Percentiles rank a stretch among this genome's conserved stretches.
These are phyloP conservation scores for Botrylloides violaceus DNA, from an alignment of 23 tunicate genomes.

Conservation along the genomic window DNA sequence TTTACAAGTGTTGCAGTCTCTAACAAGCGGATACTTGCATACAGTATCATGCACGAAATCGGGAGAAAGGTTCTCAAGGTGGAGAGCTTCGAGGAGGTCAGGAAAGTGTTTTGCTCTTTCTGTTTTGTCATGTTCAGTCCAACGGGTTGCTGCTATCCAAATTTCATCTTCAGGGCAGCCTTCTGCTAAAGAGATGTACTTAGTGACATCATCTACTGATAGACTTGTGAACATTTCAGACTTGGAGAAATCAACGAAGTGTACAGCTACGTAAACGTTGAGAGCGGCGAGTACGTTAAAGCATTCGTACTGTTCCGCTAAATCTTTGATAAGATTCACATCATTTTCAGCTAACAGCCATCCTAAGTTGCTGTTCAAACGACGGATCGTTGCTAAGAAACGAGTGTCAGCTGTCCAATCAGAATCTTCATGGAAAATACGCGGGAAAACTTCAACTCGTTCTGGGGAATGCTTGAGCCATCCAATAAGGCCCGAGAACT, in stretches of 20 bases:
- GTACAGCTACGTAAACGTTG: not conserved
- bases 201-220: not conserved
- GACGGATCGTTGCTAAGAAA: not conserved
- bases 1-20: not conserved
- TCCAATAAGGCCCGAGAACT: not conserved
- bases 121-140: not conserved
- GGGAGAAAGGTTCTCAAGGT: constrained; percentile 1
- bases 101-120: not conserved
- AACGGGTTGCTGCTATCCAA: not conserved
- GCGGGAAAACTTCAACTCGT: not conserved
- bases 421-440: not conserved
- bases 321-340: not conserved
- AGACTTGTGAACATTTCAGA: not conserved
- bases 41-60: not conserved
- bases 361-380: not conserved
- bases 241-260: not conserved
- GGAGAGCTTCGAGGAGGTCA: not conserved
- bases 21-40: not conserved
- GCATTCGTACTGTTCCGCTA: not conserved
- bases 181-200: not conserved
- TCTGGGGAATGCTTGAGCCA: not conserved
- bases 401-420: not conserved
- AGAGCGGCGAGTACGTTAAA: not conserved
- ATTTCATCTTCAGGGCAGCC: not conserved
- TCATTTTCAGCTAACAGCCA: not conserved